Conservation (phyloP, 1,140 invertebrate species). For the Adelges cooleyi region DNA sequence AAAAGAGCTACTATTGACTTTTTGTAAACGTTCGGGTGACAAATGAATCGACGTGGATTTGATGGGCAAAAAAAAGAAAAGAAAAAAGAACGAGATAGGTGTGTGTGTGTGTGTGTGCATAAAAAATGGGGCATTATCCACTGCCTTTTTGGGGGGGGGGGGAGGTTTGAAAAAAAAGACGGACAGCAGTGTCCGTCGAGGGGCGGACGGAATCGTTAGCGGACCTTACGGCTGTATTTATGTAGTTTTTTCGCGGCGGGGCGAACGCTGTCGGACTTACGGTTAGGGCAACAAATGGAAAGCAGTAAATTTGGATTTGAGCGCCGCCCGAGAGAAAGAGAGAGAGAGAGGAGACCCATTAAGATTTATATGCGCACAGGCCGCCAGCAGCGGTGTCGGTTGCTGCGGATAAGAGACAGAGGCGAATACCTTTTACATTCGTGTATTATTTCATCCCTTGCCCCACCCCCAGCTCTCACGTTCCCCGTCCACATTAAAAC, state of each 20-base stretch:
- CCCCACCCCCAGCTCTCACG: not conserved
- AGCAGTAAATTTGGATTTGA: conserved; percentile 22
- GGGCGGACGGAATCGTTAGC: conserved; percentile 12
- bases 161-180: not conserved
- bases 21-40: too few relatives aligned
- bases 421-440: not conserved
- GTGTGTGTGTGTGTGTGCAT: not conserved
- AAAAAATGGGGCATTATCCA: too few relatives aligned
- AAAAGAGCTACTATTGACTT: too few relatives aligned
- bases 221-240: not conserved
- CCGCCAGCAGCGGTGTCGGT: not conserved
- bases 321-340: not conserved
- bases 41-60: too few relatives aligned
- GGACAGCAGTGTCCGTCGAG: too few relatives aligned
- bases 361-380: not conserved
- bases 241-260: not conserved
- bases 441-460: too few relatives aligned
- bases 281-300: conserved; percentile 2
- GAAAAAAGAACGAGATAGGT: not conserved
- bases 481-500: not conserved
- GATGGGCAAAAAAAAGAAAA: too few relatives aligned
- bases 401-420: not conserved
- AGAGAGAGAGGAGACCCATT: too few relatives aligned
- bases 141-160: too few relatives aligned
- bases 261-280: not conserved